These are phyloP conservation scores for Therioaphis trifolii DNA, from an alignment of 2,888 invertebrate species.

Conservation along the genomic window DNA sequence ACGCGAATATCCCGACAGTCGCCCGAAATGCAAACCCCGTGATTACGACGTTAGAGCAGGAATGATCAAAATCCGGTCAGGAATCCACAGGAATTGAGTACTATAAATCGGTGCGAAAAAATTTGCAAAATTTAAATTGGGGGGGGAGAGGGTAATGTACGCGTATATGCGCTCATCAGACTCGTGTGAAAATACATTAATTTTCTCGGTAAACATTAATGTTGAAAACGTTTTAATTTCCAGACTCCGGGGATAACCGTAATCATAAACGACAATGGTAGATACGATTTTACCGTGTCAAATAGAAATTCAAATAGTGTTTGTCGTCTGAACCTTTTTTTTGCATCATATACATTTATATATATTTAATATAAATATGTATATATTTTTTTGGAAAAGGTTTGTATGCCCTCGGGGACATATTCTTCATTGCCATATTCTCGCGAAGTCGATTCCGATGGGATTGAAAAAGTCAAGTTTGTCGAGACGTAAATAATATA, in stretches of 20 bases:
- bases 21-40: too few relatives aligned
- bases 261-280: background rate
- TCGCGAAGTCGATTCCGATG: constrained; percentile 3
- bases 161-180: too few relatives aligned
- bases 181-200: too few relatives aligned
- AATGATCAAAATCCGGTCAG: too few relatives aligned
- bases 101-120: too few relatives aligned
- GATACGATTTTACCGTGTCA: background rate
- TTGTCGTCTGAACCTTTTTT: background rate
- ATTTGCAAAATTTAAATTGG: too few relatives aligned
- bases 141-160: too few relatives aligned
- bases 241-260: background rate
- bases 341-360: background rate
- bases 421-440: constrained; percentile 31
- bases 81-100: too few relatives aligned
- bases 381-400: constrained; percentile 2
- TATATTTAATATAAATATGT: background rate
- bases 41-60: too few relatives aligned
- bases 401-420: constrained; percentile 28
- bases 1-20: too few relatives aligned
- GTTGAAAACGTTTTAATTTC: too few relatives aligned
- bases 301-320: constrained; percentile 18
- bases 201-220: background rate
- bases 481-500: constrained; percentile 22
- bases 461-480: constrained; percentile 23